Base-by-base conservation (phyloP, 2,888 invertebrate genomes). In the Chaetoderma sp. region DNA sequence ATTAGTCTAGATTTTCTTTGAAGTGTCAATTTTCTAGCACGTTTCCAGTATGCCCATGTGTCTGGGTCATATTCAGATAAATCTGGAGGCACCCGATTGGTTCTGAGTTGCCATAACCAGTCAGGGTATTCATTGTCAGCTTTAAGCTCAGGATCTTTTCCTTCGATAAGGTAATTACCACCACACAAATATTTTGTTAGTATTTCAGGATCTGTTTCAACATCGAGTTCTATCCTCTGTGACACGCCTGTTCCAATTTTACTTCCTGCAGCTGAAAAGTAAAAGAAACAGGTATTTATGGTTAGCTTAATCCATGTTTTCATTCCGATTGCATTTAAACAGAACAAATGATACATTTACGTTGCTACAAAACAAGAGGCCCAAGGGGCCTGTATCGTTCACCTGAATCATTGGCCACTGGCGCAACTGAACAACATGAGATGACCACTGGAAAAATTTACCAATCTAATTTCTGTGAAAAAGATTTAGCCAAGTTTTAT, bases 91-190 rank as follows among this genome's bases (percentile, higher is more conserved):
- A 89, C 86, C 18, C 86, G 66, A 79, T 88, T 93, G 18, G 90
- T 90, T 75, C 90, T 87, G 16, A 97, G 81, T 2, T 80, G 88
- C 96, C 96, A 97, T 66, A 98, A 87, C 97, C 97, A 98, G 1
- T 92, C 92, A 0, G 97, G 98, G 87, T 98, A 98, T 82, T 95
- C 94, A 25, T 88, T 89, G 80, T 94, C 93, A 0, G 91, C 90
- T 83, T 91, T 92, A 21, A 89, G 67, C 72, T 93, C 90, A 0
- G 96, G 88, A 81, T 96, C 95, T 83, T 93, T 90, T 0, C 95
- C 88, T 28, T 83, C 85, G 81, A 91, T 91, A 66, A 90, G 89
- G 60, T 94, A 92, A 84, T 97, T 96, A 63, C 93, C 92, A 1
- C 97, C 97, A 78, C 96, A 96, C 8, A 93, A 92, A 81, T 90